Evolutionary conservation across 2,797 vertebrate genomes (phyloP), one percentile per base, ranked within the genome.

Genomic region (Spizella passerina): DNA sequence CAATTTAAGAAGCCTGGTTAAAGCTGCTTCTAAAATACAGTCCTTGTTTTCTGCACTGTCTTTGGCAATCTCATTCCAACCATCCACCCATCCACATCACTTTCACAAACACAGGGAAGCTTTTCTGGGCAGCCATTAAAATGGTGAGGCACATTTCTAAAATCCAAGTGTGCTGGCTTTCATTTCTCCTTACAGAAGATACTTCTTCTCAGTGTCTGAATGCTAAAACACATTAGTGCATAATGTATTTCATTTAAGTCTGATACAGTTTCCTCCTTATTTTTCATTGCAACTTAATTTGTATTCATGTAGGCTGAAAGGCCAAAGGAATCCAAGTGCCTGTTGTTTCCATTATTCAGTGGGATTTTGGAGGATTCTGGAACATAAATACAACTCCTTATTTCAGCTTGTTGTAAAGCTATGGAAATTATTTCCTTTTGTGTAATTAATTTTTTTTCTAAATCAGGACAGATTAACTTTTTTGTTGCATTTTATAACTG

Each of bases 11-110:
- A 46, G 56, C 39, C 80, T 61, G n/a, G 27, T 60, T 86, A 78
- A 86, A 91, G 55, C 49, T 59, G 23, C 24, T 72, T 87, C 3
- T 84, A 53, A 76, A 82, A 69, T 10, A 68, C 7, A 39, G 38
- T 6, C 18, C 1, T 50, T 52, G 76, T 82, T 89, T 70, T 30
- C 50, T 68, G 53, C 18, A 6, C 7, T 0, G 0, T 44, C 44
- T 83, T 39, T 8, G 4, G 29, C 27, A 26, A 24, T 49, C 21
- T 0, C 63, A 8, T n/a, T 78, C 49, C 41, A 61, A 8, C 38
- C 26, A 27, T 29, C 49, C 55, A 38, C 9, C 17, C 29, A 24
- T 29, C 41, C 55, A 32, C 9, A 22, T 6, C 30, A 19, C 30
- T 41, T 72, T 49, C 7, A 47, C 50, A 16, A 56, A 38, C 41